Conservation (phyloP, 1,140 invertebrate genomes). For the Latrodectus geometricus region DNA sequence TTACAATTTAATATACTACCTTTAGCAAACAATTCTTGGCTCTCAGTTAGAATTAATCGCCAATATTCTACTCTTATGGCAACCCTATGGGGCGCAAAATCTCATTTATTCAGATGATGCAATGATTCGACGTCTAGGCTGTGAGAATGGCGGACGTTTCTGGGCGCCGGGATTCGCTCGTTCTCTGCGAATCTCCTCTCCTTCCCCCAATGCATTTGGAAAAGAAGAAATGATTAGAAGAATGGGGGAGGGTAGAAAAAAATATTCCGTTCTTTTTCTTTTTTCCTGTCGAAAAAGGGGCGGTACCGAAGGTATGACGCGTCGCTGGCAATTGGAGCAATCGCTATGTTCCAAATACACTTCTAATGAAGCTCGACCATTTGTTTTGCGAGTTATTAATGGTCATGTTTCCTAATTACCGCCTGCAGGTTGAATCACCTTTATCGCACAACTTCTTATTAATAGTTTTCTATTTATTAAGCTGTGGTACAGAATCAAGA, state of each 20-base stretch:
- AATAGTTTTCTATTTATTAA: no score
- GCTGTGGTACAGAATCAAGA: background rate
- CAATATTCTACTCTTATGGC: background rate
- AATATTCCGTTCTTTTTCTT: slow-evolving; percentile 20
- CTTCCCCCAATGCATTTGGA: background rate
- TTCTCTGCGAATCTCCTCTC: background rate
- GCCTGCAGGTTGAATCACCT: background rate
- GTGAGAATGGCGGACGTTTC: background rate
- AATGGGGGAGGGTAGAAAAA: slow-evolving; percentile 5
- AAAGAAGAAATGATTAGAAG: slow-evolving; percentile 25
- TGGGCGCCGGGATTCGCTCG: slow-evolving; percentile 40
- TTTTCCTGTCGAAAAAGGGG: slow-evolving; percentile 35
- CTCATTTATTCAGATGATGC: slow-evolving; percentile 60
- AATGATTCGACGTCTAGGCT: slow-evolving; percentile 49
- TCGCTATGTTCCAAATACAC: background rate
- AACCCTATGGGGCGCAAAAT: slow-evolving; percentile 46
- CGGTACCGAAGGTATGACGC: slow-evolving; percentile 39
- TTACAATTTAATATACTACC: no score
- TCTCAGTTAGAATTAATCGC: no score
- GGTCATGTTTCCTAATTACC: background rate
- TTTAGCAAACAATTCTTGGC: no score
- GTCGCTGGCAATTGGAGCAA: slow-evolving; percentile 6
- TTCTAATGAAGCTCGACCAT: background rate
- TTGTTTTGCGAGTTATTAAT: background rate
- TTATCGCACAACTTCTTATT: background rate